Evolutionary conservation across 2,888 invertebrate genomes (phyloP), one percentile per base, ranked within the genome.

Genomic region (Microctonus hyperodae): DNA sequence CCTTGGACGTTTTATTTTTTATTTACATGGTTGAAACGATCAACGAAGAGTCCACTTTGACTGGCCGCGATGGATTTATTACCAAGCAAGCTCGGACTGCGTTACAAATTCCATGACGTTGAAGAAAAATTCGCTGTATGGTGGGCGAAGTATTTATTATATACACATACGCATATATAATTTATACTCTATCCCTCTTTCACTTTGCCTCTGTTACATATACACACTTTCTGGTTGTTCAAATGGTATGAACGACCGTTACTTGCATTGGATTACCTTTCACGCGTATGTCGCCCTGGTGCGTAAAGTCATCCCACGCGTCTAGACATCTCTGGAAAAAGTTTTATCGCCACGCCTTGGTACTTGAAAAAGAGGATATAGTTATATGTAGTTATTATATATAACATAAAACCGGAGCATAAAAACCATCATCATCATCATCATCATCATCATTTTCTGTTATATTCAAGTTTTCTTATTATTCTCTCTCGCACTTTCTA

Each of bases 231-330:
- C 28, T 7, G 3, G n/a, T n/a, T 37, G 37, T 37, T 2, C 37
- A 13, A 13, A 37, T 4, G 37, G 44, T 5, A 20, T n/a, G n/a
- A 11, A 20, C n/a, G 55, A n/a, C n/a, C n/a, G n/a, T n/a, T 16
- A 55, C 51, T 51, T 25, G 51, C 25, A 51, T 25, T 51, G 23
- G 51, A 23, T 23, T 25, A 51, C 25, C 51, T 23, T 51, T 23
- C 25, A 51, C 11, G 23, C 51, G 25, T 51, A 55, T 55, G 28
- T 55, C 33, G 35, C 37, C 23, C n/a, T 33, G 48, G 44, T 61
- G 60, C 50, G 23, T 44, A 35, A 22, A 33, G 28, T 61, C 50
- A 50, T 61, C 60, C 60, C 60, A 61, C 60, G 60, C 60, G 60
- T 61, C 60, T 61, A 61, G 60, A 61, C 60, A 50, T 44, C 50